Conservation (phyloP, 1,140 invertebrate species). For the Thalassaphorura encarpata region DNA sequence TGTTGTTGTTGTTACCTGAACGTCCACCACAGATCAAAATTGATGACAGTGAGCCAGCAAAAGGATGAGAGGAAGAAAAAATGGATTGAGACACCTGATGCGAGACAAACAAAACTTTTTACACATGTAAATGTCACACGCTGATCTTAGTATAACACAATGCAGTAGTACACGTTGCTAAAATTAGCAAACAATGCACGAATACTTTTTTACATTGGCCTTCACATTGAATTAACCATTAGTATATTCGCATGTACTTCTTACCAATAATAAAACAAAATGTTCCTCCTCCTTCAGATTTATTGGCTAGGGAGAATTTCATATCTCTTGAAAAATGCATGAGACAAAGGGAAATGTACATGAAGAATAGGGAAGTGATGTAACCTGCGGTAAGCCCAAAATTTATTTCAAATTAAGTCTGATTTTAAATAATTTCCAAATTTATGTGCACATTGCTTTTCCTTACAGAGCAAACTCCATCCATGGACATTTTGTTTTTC, state of each 20-base stretch:
- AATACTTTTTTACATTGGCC: too few relatives aligned
- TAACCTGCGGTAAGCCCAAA: constrained; percentile 2
- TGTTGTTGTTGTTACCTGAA: constrained; percentile 18
- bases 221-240: too few relatives aligned
- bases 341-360: constrained; percentile 12
- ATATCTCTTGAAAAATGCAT: constrained; percentile 3
- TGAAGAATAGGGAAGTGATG: constrained; percentile 18
- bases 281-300: neutral
- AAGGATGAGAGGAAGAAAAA: constrained; percentile 27
- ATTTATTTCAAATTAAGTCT: neutral
- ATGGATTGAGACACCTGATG: constrained; percentile 8
- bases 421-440: neutral
- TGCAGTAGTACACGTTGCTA: too few relatives aligned
- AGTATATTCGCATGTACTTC: too few relatives aligned
- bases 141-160: neutral
- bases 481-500: constrained; percentile 29
- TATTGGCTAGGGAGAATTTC: neutral
- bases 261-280: constrained; percentile 4
- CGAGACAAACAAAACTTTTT: neutral
- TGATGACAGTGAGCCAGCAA: constrained; percentile 25
- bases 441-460: neutral
- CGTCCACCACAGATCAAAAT: constrained; percentile 26
- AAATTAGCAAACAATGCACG: too few relatives aligned
- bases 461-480: constrained; percentile 11
- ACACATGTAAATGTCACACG: neutral